phyloP scores from a whole-genome alignment of 2,797 vertebrate genomes.

The Tokudaia muenninki region DNA sequence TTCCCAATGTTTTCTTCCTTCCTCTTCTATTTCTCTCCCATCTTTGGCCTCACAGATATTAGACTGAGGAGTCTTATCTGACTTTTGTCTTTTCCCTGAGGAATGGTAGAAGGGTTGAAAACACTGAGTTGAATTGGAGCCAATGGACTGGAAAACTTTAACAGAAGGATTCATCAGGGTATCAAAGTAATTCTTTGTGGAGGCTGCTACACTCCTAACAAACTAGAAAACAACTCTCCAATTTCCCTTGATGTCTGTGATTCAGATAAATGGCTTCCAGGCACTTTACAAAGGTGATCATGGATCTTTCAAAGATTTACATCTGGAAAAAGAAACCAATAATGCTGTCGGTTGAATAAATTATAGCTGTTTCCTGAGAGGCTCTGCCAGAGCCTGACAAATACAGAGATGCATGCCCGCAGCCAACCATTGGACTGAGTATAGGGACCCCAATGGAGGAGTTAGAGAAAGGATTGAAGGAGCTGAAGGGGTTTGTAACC shows the following conservation, averaged over 20 bases:
- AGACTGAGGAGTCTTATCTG: background rate
- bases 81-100: background rate
- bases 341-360: background rate
- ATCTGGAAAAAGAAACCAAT: background rate
- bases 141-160: background rate
- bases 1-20: no score
- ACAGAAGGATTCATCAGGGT: background rate
- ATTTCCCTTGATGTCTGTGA: background rate
- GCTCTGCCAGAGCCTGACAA: no score
- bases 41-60: background rate
- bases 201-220: background rate
- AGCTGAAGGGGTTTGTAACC: no score
- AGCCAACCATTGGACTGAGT: no score
- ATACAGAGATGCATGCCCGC: no score
- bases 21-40: accelerated
- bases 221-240: background rate
- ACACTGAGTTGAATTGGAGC: background rate
- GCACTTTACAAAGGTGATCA: background rate
- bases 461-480: no score
- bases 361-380: no score
- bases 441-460: no score
- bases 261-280: background rate
- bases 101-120: background rate
- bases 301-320: background rate
- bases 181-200: background rate